Conservation (phyloP, 2,888 invertebrate genomes). For the Helobdella robusta region DNA sequence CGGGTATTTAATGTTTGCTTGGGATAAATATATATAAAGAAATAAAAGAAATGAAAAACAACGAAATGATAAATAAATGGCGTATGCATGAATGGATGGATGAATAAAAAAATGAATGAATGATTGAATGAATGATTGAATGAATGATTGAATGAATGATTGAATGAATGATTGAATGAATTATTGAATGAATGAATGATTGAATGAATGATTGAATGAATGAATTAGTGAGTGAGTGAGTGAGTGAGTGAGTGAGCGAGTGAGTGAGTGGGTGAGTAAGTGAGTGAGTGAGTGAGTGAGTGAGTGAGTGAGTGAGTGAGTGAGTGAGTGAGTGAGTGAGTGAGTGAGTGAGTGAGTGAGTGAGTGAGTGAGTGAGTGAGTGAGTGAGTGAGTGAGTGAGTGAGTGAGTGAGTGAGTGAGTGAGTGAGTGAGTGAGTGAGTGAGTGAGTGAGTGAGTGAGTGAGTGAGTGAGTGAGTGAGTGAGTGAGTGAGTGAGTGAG, state of each 20-base stretch:
- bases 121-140: too few relatives aligned
- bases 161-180: too few relatives aligned
- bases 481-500: neutral
- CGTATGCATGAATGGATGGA: neutral
- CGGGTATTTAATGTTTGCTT: too few relatives aligned
- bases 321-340: conserved; percentile 4
- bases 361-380: conserved; percentile 8
- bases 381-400: conserved; percentile 7
- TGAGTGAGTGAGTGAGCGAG: too few relatives aligned
- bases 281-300: neutral
- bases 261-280: too few relatives aligned
- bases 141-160: too few relatives aligned
- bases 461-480: conserved; percentile 8
- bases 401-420: conserved; percentile 8
- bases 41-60: too few relatives aligned
- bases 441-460: conserved; percentile 5
- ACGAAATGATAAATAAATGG: neutral
- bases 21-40: too few relatives aligned
- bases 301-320: conserved; percentile 8
- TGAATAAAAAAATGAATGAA: too few relatives aligned
- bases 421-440: conserved; percentile 8
- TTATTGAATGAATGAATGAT: too few relatives aligned
- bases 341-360: conserved; percentile 8
- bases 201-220: neutral
- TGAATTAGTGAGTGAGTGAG: too few relatives aligned